A percentile compares a stretch with the other conserved stretches of the same genome.
Evolutionary conservation across 2,888 invertebrate species (phyloP).

Genomic region (Drosophila eohydei): DNA sequence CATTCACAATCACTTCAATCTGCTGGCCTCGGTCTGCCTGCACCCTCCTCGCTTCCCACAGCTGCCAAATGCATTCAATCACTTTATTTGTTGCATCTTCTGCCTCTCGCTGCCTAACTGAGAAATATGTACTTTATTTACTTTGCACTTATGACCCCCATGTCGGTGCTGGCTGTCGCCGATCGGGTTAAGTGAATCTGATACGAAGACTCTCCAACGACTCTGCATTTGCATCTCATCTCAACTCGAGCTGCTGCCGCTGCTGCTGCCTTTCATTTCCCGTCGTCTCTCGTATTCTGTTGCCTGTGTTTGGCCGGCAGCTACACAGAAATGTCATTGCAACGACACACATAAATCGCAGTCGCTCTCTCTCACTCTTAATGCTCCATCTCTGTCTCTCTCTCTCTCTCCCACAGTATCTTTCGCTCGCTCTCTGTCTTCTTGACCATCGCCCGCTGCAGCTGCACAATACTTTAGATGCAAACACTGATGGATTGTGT

Average conservation of each 20-base stretch:
- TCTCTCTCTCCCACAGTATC: background rate
- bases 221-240: constrained; percentile 56
- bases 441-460: constrained; percentile 27
- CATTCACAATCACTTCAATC: constrained; percentile 23
- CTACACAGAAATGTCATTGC: constrained; percentile 63
- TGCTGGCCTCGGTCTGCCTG: background rate
- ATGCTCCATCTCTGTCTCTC: background rate
- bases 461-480: constrained; percentile 22
- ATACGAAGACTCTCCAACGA: constrained; percentile 46
- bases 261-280: constrained; percentile 57
- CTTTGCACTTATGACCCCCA: constrained; percentile 79
- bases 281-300: constrained; percentile 23
- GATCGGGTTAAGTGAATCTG: constrained; percentile 79
- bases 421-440: background rate
- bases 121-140: constrained; percentile 74
- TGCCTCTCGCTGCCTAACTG: constrained; percentile 42
- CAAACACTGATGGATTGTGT: constrained; percentile 65
- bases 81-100: constrained; percentile 68
- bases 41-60: constrained; percentile 20
- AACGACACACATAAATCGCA: constrained; percentile 38
- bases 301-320: constrained; percentile 34
- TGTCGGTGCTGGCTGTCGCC: constrained; percentile 53
- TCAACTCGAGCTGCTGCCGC: constrained; percentile 6
- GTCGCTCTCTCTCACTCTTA: background rate
- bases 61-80: constrained; percentile 71